Percentiles rank a stretch among this genome's conserved stretches.
Conservation (phyloP, 2,113 vertebrate species). For the Chaetops frenatus region DNA sequence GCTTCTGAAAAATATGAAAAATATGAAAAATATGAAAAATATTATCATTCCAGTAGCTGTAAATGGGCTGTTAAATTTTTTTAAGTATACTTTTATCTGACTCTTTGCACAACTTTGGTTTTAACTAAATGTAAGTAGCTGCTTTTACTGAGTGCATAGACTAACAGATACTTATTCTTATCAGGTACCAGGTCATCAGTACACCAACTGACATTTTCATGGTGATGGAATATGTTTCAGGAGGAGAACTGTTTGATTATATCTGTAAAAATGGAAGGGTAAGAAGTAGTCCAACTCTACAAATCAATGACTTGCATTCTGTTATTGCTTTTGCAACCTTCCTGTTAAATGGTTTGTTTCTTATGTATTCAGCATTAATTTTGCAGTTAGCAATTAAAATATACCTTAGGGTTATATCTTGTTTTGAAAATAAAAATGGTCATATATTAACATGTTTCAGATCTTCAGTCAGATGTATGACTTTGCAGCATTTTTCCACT, state of each 20-base stretch:
- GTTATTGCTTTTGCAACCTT: not conserved
- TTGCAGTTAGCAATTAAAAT: not conserved
- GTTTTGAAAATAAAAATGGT: not conserved
- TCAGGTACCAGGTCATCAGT: conserved; percentile 97
- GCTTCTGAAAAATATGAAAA: not conserved
- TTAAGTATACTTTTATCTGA: not conserved
- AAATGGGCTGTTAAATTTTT: not conserved
- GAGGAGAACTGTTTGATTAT: conserved; percentile 98
- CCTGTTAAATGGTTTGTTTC: not conserved
- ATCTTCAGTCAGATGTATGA: not conserved
- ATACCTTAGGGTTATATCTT: not conserved
- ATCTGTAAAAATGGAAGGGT: conserved; percentile 99
- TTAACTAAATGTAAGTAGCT: not conserved
- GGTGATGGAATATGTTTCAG: conserved; percentile 99
- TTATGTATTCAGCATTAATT: not conserved
- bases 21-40: too few relatives aligned
- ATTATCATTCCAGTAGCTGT: not conserved
- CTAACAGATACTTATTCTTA: conserved; percentile 53
- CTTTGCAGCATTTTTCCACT: not conserved
- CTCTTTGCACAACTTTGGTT: not conserved
- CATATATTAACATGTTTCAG: not conserved
- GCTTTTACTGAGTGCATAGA: not conserved
- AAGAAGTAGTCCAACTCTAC: conserved; percentile 45
- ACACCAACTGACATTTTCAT: conserved; percentile 99
- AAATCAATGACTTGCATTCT: not conserved